Evolutionary conservation across 2,797 vertebrate genomes (phyloP).

Genomic region (Perdix hodgsoniae): DNA sequence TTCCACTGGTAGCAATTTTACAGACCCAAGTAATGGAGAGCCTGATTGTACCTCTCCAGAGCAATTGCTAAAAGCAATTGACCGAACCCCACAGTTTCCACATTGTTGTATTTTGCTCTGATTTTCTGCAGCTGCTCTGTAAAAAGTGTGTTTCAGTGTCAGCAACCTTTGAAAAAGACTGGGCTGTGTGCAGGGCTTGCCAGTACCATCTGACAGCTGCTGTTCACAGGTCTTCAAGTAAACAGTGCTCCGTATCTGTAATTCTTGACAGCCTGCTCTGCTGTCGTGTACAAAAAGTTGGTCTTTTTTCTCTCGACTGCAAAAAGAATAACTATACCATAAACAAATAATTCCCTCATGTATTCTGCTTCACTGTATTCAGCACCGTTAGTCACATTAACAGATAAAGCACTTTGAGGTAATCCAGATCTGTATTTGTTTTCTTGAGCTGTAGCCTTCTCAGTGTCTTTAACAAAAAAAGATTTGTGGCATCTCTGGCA

Average conservation of each 20-base stretch:
- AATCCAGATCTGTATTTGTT: not conserved
- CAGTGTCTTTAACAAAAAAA: not conserved
- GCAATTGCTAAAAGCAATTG: not conserved
- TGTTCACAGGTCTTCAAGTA: not conserved
- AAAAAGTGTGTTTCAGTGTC: constrained; percentile 20
- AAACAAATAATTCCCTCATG: not conserved
- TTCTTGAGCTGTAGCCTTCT: not conserved
- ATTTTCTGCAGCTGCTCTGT: constrained; percentile 6
- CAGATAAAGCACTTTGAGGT: not conserved
- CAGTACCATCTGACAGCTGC: constrained; percentile 25
- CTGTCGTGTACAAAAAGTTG: not conserved
- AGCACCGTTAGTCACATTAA: not conserved
- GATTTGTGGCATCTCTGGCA: not conserved
- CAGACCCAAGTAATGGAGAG: not conserved
- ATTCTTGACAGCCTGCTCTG: constrained; percentile 5
- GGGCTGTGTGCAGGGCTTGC: not conserved
- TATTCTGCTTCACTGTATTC: not conserved
- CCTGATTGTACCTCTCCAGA: constrained; percentile 22
- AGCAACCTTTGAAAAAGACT: not conserved
- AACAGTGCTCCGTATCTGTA: not conserved
- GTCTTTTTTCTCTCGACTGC: not conserved
- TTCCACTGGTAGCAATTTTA: not conserved
- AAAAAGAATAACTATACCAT: not conserved
- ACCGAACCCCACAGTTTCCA: not conserved
- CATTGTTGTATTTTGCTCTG: not conserved